Percentiles rank a stretch among this genome's conserved stretches.
phyloP scores from a whole-genome alignment of 2,888 invertebrate species.

The Tinea trinotella region DNA sequence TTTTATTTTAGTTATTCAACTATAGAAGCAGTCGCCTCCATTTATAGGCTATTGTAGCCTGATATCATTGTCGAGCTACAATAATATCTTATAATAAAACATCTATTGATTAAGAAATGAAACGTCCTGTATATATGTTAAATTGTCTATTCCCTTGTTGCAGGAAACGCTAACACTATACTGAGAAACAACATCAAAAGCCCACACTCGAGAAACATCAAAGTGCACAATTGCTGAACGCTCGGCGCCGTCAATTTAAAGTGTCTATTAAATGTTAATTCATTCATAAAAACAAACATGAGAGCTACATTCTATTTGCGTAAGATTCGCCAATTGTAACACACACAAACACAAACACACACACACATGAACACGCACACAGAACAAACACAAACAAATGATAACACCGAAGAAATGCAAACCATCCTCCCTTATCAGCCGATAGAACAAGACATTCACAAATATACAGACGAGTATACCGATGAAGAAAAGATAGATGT shows the following conservation, averaged over 20 bases:
- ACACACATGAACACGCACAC: not conserved
- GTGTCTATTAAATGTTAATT: constrained; percentile 53
- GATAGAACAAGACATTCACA: constrained; percentile 24
- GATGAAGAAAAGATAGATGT: constrained; percentile 44
- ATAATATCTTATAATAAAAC: too few species aligned
- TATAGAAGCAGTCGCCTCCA: too few species aligned
- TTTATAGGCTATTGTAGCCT: too few species aligned
- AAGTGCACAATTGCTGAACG: constrained; percentile 22
- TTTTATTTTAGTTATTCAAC: too few species aligned
- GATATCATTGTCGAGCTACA: too few species aligned
- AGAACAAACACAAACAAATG: not conserved
- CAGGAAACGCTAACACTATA: constrained; percentile 39
- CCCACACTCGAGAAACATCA: constrained; percentile 37
- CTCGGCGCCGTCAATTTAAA: constrained; percentile 36
- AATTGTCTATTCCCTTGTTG: constrained; percentile 47
- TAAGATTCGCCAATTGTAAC: constrained; percentile 38
- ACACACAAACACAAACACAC: constrained; percentile 39
- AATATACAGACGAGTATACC: not conserved
- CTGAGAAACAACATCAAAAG: constrained; percentile 47
- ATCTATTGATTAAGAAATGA: too few species aligned
- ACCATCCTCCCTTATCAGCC: constrained; percentile 41
- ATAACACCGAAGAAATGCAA: constrained; percentile 40
- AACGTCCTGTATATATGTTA: constrained; percentile 47
- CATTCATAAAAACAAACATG: constrained; percentile 69
- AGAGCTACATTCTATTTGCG: constrained; percentile 41